These are phyloP conservation scores for Eupithecia tripunctaria DNA, from an alignment of 2,888 invertebrate genomes.

Conservation along the genomic window DNA sequence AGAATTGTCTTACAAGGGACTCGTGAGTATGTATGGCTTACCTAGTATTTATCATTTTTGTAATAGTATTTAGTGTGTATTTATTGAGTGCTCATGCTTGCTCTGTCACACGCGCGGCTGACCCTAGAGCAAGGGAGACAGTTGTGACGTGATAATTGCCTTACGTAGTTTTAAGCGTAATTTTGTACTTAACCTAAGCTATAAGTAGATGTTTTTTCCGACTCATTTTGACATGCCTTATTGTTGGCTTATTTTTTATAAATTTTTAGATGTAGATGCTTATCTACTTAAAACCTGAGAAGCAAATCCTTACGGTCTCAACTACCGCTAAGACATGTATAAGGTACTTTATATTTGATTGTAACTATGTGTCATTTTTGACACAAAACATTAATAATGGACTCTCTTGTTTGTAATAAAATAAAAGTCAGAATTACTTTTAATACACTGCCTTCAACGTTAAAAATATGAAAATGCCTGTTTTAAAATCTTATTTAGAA, in stretches of 20 bases:
- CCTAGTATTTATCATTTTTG: background rate
- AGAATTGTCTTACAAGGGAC: background rate
- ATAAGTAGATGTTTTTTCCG: background rate
- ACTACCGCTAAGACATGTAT: background rate
- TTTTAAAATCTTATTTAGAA: constrained; percentile 18
- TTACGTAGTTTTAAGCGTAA: background rate
- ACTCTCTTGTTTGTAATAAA: background rate
- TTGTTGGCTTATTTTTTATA: background rate
- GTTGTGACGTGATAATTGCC: background rate
- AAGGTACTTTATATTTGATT: background rate
- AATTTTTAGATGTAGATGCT: background rate
- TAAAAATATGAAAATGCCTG: background rate
- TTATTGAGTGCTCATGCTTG: background rate
- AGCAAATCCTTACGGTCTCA: background rate
- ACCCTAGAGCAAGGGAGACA: background rate
- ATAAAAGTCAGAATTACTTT: background rate
- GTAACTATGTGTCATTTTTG: background rate
- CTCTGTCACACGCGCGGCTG: constrained; percentile 2
- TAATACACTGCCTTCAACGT: background rate
- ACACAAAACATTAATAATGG: background rate
- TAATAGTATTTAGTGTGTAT: background rate
- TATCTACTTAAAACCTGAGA: background rate
- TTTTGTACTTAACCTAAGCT: background rate
- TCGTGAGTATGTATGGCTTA: background rate
- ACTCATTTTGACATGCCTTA: background rate